phyloP scores from a whole-genome alignment of 2,888 invertebrate genomes.

The Chaitophorus viminalis region DNA sequence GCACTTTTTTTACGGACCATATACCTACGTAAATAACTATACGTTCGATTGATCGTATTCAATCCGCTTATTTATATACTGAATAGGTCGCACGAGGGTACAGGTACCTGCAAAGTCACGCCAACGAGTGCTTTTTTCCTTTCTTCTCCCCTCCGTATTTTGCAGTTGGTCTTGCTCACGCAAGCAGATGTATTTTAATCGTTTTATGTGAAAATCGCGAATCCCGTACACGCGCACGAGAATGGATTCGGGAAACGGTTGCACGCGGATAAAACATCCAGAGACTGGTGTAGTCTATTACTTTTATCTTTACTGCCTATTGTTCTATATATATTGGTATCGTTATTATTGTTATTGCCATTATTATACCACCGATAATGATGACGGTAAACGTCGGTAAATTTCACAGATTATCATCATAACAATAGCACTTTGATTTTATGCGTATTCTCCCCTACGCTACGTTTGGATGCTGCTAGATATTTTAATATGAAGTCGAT shows the following conservation, averaged over 20 bases:
- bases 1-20: neutral
- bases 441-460: neutral
- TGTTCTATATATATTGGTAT: neutral
- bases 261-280: neutral
- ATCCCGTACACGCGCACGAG: too few species aligned
- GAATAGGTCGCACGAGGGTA: slow-evolving; percentile 3
- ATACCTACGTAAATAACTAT: neutral
- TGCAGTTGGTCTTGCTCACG: too few species aligned
- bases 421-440: slow-evolving; percentile 51
- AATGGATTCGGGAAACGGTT: neutral
- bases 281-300: neutral
- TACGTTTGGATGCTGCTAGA: neutral
- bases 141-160: neutral
- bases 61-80: slow-evolving; percentile 17
- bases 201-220: too few species aligned
- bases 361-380: neutral
- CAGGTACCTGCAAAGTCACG: neutral
- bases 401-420: slow-evolving; percentile 31
- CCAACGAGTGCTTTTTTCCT: too few species aligned
- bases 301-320: neutral
- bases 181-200: neutral
- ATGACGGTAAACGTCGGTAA: neutral
- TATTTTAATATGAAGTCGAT: slow-evolving; percentile 32
- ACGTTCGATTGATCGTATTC: slow-evolving; percentile 15
- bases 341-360: slow-evolving; percentile 2